A percentile compares a stretch with the other conserved stretches of the same genome.
phyloP scores from a whole-genome alignment of 2,797 vertebrate species.

The Astyanax mexicanus region DNA sequence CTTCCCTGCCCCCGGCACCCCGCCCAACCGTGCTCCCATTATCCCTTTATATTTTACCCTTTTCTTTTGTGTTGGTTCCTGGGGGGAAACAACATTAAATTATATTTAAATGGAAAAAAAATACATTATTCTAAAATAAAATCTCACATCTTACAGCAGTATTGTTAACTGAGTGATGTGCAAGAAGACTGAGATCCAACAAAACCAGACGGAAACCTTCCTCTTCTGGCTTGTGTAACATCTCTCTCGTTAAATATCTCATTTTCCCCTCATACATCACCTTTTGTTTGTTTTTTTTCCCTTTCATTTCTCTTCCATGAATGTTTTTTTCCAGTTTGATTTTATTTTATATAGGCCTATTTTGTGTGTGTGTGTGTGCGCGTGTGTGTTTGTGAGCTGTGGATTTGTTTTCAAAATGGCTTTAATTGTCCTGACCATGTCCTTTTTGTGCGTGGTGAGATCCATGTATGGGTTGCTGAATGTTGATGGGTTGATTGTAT shows the following conservation, averaged over 20 bases:
- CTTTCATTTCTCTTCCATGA: too few relatives aligned
- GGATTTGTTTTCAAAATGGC: conserved; percentile 86
- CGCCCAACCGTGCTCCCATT: conserved; percentile 84
- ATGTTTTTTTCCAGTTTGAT: conserved; percentile 80
- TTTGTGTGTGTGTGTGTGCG: conserved; percentile 59
- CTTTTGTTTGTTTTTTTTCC: conserved; percentile 61
- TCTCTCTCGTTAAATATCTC: conserved; percentile 81
- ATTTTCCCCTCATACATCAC: conserved; percentile 68
- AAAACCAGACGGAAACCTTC: conserved; percentile 71
- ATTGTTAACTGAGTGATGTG: conserved; percentile 91
- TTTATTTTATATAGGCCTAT: conserved; percentile 71
- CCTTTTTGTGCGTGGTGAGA: conserved; percentile 72
- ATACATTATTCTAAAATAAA: conserved; percentile 88
- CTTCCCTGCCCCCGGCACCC: conserved; percentile 85
- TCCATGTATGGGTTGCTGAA: conserved; percentile 79
- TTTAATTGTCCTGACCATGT: conserved; percentile 87
- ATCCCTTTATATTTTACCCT: conserved; percentile 55
- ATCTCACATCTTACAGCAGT: conserved; percentile 94
- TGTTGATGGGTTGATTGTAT: conserved; percentile 85
- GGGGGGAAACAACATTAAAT: conserved; percentile 93
- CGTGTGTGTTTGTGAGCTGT: conserved; percentile 73
- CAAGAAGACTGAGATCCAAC: conserved; percentile 84
- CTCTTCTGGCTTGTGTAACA: conserved; percentile 91
- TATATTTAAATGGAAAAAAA: conserved; percentile 99
- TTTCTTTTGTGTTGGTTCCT: conserved; percentile 74